Percentiles rank a stretch among this genome's conserved stretches.
phyloP scores from a whole-genome alignment of 2,888 invertebrate species.

The Mesopsocus fuscifrons region DNA sequence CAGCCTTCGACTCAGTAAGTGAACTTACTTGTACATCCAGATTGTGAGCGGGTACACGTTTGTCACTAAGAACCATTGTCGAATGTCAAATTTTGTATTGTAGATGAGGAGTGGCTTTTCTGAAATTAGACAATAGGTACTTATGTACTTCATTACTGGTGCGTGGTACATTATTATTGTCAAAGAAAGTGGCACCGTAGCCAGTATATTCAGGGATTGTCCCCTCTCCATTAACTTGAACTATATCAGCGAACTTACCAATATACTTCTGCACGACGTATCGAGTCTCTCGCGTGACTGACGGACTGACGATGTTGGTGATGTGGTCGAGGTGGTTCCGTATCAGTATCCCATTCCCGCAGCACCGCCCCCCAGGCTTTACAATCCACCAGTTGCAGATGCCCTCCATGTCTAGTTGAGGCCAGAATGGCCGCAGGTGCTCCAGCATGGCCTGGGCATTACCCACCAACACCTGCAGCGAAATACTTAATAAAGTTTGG shows the following conservation, averaged over 20 bases:
- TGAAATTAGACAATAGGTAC: conserved; percentile 30
- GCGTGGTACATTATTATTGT: too few species aligned
- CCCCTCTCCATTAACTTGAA: too few species aligned
- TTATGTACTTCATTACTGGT: too few species aligned
- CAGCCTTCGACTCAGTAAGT: too few species aligned
- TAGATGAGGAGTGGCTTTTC: conserved; percentile 77
- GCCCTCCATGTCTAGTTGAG: conserved; percentile 71
- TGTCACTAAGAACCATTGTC: conserved; percentile 89
- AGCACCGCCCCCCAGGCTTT: conserved; percentile 84
- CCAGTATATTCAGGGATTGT: too few species aligned
- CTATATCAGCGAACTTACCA: conserved; percentile 47
- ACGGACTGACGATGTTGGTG: conserved; percentile 43
- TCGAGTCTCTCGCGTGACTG: conserved; percentile 43
- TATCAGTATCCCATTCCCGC: conserved; percentile 75
- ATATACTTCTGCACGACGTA: conserved; percentile 93
- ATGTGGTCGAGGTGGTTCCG: conserved; percentile 77
- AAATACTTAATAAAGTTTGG: conserved; percentile 9
- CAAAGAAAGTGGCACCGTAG: too few species aligned
- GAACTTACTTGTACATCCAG: conserved; percentile 70
- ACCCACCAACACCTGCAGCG: conserved; percentile 28
- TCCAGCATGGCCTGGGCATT: conserved; percentile 40
- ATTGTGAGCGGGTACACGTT: conserved; percentile 77
- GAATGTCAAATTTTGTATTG: conserved; percentile 84
- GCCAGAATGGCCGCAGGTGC: conserved; percentile 51
- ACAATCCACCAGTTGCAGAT: conserved; percentile 83